These are phyloP conservation scores for Sparidentex hasta DNA, from an alignment of 2,797 vertebrate species.

Conservation along the genomic window DNA sequence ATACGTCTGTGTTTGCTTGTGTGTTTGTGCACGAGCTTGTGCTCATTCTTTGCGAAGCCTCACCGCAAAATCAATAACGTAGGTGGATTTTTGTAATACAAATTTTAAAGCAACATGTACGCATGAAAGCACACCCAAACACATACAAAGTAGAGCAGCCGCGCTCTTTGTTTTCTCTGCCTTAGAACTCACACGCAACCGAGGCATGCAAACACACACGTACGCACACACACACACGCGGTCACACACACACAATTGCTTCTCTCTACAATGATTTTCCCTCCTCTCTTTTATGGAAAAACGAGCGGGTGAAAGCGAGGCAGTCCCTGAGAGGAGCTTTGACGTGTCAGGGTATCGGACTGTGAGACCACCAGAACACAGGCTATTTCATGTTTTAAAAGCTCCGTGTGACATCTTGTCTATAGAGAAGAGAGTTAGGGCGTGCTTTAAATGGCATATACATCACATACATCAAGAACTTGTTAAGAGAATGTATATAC, in stretches of 20 bases:
- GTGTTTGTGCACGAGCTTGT: conserved; percentile 38
- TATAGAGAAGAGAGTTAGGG: conserved; percentile 78
- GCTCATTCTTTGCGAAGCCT: conserved; percentile 49
- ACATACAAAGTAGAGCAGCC: conserved; percentile 20
- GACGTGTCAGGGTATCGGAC: conserved; percentile 58
- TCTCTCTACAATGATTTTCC: conserved; percentile 9
- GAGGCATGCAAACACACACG: neutral
- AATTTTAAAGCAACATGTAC: conserved; percentile 41
- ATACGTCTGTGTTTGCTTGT: conserved; percentile 61
- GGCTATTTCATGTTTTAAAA: conserved; percentile 81
- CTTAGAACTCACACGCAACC: neutral
- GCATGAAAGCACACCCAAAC: conserved; percentile 43
- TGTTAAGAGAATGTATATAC: conserved; percentile 85
- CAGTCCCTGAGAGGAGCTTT: conserved; percentile 64
- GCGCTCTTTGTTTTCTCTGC: neutral
- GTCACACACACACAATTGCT: neutral
- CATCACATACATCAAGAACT: conserved; percentile 83
- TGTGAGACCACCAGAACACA: conserved; percentile 63
- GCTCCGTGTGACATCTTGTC: conserved; percentile 73
- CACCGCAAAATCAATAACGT: conserved; percentile 54
- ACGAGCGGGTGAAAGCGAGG: conserved; percentile 28
- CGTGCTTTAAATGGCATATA: conserved; percentile 79
- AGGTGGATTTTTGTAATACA: conserved; percentile 49
- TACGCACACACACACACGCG: neutral
- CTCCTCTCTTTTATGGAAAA: conserved; percentile 31